Evolutionary conservation across 2,888 invertebrate genomes (phyloP), one percentile per base, ranked within the genome.

Genomic region (Torymus texanus): DNA sequence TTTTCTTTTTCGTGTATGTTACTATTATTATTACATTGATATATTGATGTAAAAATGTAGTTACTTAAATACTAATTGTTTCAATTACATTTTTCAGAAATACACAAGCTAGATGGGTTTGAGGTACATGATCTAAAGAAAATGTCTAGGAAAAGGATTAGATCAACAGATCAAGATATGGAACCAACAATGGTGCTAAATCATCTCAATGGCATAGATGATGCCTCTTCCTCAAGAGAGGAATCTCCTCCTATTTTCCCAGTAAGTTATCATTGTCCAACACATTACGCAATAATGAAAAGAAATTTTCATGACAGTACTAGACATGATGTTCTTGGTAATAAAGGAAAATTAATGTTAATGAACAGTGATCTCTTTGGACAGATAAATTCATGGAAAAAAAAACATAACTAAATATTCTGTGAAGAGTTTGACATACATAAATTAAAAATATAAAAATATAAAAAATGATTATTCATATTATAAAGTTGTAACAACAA

Each of bases 81-180:
- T 41, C 41, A 41, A 41, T 58, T 62, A 56, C 59, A 56, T 77
- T 18, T 79, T 78, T 16, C 51, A 81, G 78, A 58, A 59, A 58
- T 55, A 59, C 41, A 62, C 8, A 66, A 80, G 2, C 13, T 68
- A 16, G 70, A 80, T 72, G 74, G 51, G 10, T 24, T 75, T 56
- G 53, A 70, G 18, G 0, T 62, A 2, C 1, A 18, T 14, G 53
- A 56, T 13, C 10, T 76, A 63, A 67, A 81, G 78, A 87, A 84
- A 83, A 89, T 88, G 88, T 88, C 88, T 29, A 88, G 88, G 80
- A 88, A 88, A 84, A 85, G 87, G 73, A 82, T 84, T 14, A 85
- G 86, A 83, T 85, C 51, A 14, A 66, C 86, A 79, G 85, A 85
- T 80, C 84, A 78, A 81, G 85, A 79, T 79, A 82, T 84, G 83